Evolutionary conservation across 1,140 invertebrate genomes (phyloP), one percentile per base, ranked within the genome.

Genomic region (Drosophila parvula): DNA sequence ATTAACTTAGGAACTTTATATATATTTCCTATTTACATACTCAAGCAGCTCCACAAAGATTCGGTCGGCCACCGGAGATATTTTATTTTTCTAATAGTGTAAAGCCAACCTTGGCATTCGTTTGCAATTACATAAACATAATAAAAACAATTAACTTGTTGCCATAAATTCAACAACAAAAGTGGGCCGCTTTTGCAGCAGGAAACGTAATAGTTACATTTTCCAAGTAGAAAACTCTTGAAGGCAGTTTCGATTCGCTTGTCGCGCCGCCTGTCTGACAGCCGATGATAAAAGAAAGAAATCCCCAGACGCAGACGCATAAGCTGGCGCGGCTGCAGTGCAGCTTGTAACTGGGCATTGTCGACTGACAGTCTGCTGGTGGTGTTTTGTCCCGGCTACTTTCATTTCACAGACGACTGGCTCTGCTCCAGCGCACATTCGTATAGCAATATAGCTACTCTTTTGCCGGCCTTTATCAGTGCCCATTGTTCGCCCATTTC

Each of bases 91-190:
- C 30, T 30, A 5, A 65, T n/a, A 45, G 32, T 36, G 63, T 32
- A 40, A 64, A 11, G 5, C 8, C 16, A 70, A 34, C 71, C 32
- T 27, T 43, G 55, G 9, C 43, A 18, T 38, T 18, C 16, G 36
- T 56, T 55, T 30, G 41, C 41, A 74, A 73, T 79, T 86, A 64
- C 70, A 88, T 69, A 74, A 62, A 50, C 47, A 81, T 63, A 81
- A 69, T 80, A 50, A 34, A 69, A 86, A 86, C 79, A 86, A 86
- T 85, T 86, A 78, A 78, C 68, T 63, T 70, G 64, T 71, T 74
- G 78, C 74, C 44, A 74, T 59, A 61, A 85, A 78, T 70, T 74
- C 36, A 9, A 70, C 28, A 50, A 67, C 63, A 61, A 79, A 71
- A 62, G 51, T 27, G 59, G 40, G 45, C 38, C 57, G 41, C 48